Conservation (phyloP, 2,113 vertebrate species). For the Strix uralensis region DNA sequence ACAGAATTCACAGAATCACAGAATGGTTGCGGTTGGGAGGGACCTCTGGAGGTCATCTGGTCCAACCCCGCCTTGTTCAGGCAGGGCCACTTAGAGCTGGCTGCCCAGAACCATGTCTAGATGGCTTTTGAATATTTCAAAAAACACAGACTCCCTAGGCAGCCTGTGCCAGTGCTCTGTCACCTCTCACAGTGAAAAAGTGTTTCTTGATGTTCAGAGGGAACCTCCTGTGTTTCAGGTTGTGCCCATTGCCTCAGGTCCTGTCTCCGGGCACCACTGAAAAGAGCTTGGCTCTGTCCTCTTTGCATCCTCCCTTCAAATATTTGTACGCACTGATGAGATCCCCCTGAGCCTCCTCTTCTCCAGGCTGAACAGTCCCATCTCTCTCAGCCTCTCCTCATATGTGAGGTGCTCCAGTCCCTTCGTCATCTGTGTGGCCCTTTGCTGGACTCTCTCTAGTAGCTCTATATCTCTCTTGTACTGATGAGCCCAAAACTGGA, state of each 20-base stretch:
- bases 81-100: neutral
- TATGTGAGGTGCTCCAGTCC: neutral
- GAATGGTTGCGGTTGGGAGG: neutral
- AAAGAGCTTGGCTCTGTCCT: neutral
- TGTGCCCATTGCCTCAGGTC: fast-evolving
- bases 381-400: neutral
- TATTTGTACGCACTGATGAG: neutral
- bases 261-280: neutral
- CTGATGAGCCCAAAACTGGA: neutral
- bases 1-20: neutral
- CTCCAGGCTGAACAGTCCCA: neutral
- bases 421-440: neutral
- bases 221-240: neutral
- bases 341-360: neutral
- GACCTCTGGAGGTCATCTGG: neutral
- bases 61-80: neutral
- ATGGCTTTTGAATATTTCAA: neutral
- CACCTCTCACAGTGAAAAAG: neutral
- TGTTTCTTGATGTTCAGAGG: neutral
- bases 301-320: neutral
- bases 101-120: neutral
- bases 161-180: neutral
- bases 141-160: neutral
- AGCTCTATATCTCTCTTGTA: neutral
- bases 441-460: neutral